These are phyloP conservation scores for Hylomyscus alleni DNA, from an alignment of 2,797 vertebrate species.

Conservation along the genomic window DNA sequence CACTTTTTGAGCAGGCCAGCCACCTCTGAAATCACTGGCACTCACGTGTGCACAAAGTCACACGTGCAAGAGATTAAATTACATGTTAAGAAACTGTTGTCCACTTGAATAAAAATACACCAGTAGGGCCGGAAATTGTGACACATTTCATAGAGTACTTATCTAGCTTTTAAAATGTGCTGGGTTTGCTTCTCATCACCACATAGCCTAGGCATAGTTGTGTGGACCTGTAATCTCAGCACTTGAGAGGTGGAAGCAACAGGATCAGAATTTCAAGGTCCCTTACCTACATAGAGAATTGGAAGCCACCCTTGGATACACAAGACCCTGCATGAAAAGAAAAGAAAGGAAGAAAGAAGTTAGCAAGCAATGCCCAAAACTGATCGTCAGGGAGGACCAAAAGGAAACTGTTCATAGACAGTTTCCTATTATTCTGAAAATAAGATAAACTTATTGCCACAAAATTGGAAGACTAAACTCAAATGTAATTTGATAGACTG, in stretches of 20 bases:
- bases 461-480: neutral
- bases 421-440: neutral
- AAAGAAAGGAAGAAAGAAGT: neutral
- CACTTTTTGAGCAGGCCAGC: neutral
- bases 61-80: neutral
- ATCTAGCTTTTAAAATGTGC: neutral
- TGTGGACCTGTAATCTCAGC: neutral
- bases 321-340: neutral
- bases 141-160: neutral
- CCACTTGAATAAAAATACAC: conserved; percentile 3
- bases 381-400: neutral
- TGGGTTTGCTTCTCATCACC: neutral
- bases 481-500: neutral
- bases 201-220: too few species aligned
- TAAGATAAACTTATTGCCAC: neutral
- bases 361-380: neutral
- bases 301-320: neutral
- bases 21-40: neutral
- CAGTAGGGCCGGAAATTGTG: neutral
- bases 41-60: neutral
- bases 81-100: neutral
- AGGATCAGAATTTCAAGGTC: neutral
- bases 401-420: neutral
- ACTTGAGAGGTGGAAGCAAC: neutral
- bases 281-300: neutral